Base-by-base conservation (phyloP, 64 coral and sea anemone species). In the Montipora cactus region DNA sequence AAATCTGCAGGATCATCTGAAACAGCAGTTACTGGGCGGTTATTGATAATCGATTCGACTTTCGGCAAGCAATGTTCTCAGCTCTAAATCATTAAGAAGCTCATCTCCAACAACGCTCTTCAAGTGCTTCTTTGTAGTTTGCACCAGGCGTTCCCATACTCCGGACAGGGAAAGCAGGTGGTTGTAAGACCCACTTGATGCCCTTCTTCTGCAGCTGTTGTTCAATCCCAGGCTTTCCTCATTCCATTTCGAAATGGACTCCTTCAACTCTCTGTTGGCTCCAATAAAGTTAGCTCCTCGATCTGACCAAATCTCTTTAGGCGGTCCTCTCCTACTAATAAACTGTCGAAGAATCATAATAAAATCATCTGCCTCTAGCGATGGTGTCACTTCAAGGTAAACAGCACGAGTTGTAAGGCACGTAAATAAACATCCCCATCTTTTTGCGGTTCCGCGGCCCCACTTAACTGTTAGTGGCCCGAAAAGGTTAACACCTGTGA, bases 381-480 rank as follows among this genome's bases (percentile, higher is more conserved):
- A 96, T 16, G 91, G 87, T 0, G 74, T 92, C 25, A 94, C 77
- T 13, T 96, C 91, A 10, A 94, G 50, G 76, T 84, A 96, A 0
- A 93, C 90, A 4, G 95, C 90, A 5, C 95, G 86, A 28, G 95
- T 96, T 3, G 78, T 92, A 48, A 96, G 49, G 44, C 90, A 92
- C 4, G 95, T 96, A 21, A 96, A 82, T 77, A 95, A 79, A 58
- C 84, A 95, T 84, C 90, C 90, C 90, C 94, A 92, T 46, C 83
- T 86, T 61, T 92, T 96, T 0, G 87, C 68, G 8, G 72, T 79
- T 83, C 87, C 69, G 52, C 86, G 95, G 52, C 95, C 20, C 52
- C 84, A 74, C 50, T 95, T 88, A 45, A 95, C 69, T 15, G 80
- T 70, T 77, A 95, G 45, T 2, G 90, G 95, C 12, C 90, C 90